A percentile compares a stretch with the other conserved stretches of the same genome.
Conservation (phyloP, 2,113 vertebrate genomes). For the Drymodes brunneopygia region DNA sequence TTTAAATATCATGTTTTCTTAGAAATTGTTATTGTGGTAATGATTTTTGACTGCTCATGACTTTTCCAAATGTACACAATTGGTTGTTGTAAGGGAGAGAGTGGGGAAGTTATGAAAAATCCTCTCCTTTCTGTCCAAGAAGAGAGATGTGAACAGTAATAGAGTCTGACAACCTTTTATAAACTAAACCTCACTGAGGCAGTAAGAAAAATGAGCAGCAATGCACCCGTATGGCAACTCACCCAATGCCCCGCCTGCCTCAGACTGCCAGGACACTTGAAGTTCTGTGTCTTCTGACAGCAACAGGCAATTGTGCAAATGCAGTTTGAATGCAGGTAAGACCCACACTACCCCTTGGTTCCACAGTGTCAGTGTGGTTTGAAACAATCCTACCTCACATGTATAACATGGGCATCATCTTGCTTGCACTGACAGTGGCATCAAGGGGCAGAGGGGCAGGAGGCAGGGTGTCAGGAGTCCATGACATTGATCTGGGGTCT, state of each 20-base stretch:
- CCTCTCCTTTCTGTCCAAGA: not conserved
- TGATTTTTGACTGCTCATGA: not conserved
- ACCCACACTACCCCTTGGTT: fast-evolving
- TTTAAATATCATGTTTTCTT: not conserved
- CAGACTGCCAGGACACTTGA: not conserved
- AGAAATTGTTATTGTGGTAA: not conserved
- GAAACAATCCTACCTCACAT: not conserved
- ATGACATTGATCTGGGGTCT: not conserved
- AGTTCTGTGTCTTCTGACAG: not conserved
- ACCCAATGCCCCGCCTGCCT: not conserved
- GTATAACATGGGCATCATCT: not conserved
- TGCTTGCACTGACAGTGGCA: not conserved
- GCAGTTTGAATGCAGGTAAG: not conserved
- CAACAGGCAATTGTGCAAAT: not conserved
- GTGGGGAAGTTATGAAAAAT: not conserved
- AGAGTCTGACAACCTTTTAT: not conserved
- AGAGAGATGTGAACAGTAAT: not conserved
- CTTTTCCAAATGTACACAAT: not conserved
- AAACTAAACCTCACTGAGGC: not conserved
- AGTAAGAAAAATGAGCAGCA: not conserved
- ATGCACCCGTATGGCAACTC: too few relatives aligned
- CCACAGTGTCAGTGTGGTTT: not conserved
- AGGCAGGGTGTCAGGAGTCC: not conserved
- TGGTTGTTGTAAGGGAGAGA: not conserved
- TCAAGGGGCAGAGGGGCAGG: not conserved